Evolutionary conservation across 2,113 vertebrate species (phyloP), one percentile per base, ranked within the genome.

Genomic region (Grallaria varia): DNA sequence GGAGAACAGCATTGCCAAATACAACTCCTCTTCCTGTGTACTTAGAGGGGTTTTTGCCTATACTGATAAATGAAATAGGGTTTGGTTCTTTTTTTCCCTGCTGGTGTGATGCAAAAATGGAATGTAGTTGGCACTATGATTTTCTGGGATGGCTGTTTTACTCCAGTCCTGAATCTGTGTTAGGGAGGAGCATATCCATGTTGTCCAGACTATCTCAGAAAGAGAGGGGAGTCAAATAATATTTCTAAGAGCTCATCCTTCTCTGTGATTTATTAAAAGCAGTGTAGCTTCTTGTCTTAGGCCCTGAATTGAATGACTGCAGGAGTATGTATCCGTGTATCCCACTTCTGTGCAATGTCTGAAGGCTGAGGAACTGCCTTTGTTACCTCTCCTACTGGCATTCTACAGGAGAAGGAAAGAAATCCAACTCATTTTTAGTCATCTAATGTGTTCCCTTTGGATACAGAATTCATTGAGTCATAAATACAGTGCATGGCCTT

Each of bases 81-180:
- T 89, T 66, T n/a, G 14, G 6, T 44, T 31, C 3, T 44, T 83
- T 82, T 63, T 44, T 8, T 47, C 53, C 21, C 20, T 88, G 4
- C 5, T 44, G 21, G 0, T 0, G 1, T 11, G 50, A 55, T 60
- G 19, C 6, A 64, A 15, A 58, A 44, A 37, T 25, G 5, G 6
- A 88, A 53, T 8, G 17, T 44, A 31, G 35, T 12, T 64, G 63
- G 35, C 44, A 8, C 27, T 27, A 0, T 35, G n/a, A 53, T 9
- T 68, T 40, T 18, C 76, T 64, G 35, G 16, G 0, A 0, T 44
- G 22, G 10, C 25, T 87, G 72, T 22, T 47, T 20, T 31, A 13
- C 49, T 23, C 0, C 0, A 53, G 20, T 69, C 33, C 59, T 62
- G 50, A 40, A 40, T 50, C 50, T 55, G 8, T 58, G 1, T 18